phyloP scores from a whole-genome alignment of 2,113 vertebrate species.

The Heptranchias perlo region DNA sequence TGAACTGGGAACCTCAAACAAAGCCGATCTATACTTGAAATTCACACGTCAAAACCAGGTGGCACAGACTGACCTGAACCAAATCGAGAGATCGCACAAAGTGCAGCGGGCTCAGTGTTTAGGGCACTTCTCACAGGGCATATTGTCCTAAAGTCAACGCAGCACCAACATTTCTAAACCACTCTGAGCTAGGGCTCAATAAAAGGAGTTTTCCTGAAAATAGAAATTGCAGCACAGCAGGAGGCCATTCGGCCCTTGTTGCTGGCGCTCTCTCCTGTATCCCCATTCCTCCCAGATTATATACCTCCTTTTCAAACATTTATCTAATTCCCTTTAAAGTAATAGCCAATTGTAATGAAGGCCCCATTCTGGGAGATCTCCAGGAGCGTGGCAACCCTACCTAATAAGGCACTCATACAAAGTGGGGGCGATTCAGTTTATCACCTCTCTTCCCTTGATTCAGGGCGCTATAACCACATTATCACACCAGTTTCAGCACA shows the following conservation, averaged over 20 bases:
- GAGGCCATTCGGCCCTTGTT: too few relatives aligned
- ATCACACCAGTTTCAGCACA: not conserved
- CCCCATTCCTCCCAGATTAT: too few relatives aligned
- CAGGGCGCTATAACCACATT: not conserved
- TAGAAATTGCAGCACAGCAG: too few relatives aligned
- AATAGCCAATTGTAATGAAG: too few relatives aligned
- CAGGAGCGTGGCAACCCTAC: not conserved
- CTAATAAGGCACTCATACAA: not conserved
- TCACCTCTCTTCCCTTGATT: not conserved
- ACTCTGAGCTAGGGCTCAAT: too few relatives aligned
- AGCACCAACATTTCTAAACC: not conserved
- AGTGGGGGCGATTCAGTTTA: too few relatives aligned
- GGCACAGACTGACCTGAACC: not conserved
- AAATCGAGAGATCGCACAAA: too few relatives aligned
- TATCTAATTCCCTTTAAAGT: too few relatives aligned
- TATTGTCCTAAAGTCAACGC: not conserved
- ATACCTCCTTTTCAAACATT: too few relatives aligned
- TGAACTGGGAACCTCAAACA: not conserved
- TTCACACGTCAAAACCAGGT: not conserved
- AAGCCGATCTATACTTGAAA: not conserved
- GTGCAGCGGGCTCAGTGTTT: not conserved
- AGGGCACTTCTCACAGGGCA: not conserved
- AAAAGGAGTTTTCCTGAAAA: too few relatives aligned
- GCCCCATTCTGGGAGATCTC: not conserved
- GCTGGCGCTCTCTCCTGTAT: too few relatives aligned